phyloP scores from a whole-genome alignment of 1,140 invertebrate species.

The Pachypeltis micranthus region DNA sequence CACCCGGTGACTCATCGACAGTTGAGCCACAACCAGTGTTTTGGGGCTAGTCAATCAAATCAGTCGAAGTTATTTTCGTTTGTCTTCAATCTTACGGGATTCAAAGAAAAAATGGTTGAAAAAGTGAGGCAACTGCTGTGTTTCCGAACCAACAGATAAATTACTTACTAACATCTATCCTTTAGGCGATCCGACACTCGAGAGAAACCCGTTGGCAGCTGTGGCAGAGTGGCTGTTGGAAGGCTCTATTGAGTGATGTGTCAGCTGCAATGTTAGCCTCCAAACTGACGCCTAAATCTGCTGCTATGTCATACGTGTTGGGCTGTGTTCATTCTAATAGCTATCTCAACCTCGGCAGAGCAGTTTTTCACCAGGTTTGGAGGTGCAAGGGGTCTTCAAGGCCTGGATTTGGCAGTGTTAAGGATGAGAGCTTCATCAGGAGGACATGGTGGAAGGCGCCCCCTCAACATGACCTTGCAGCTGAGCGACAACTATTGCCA shows the following conservation, averaged over 20 bases:
- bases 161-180: too few relatives aligned
- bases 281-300: slow-evolving; percentile 21
- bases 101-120: too few relatives aligned
- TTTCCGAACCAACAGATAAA: too few relatives aligned
- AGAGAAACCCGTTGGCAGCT: too few relatives aligned
- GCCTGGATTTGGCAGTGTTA: slow-evolving; percentile 34
- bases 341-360: slow-evolving; percentile 19
- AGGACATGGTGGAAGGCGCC: slow-evolving; percentile 52
- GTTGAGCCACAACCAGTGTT: too few relatives aligned
- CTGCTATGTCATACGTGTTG: slow-evolving; percentile 7
- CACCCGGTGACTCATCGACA: too few relatives aligned
- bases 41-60: too few relatives aligned
- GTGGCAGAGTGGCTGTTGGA: neutral
- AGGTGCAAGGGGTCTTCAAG: too few relatives aligned
- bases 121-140: too few relatives aligned
- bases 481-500: slow-evolving; percentile 62
- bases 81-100: too few relatives aligned
- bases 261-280: slow-evolving; percentile 3
- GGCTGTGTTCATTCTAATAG: neutral
- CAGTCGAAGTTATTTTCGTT: too few relatives aligned
- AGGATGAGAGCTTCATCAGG: slow-evolving; percentile 52
- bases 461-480: slow-evolving; percentile 62
- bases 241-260: slow-evolving; percentile 1
- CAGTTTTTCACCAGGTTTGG: neutral
- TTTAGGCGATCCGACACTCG: too few relatives aligned